Base-by-base conservation (phyloP, 1,140 invertebrate species). In the Dendroctonus ponderosae region DNA sequence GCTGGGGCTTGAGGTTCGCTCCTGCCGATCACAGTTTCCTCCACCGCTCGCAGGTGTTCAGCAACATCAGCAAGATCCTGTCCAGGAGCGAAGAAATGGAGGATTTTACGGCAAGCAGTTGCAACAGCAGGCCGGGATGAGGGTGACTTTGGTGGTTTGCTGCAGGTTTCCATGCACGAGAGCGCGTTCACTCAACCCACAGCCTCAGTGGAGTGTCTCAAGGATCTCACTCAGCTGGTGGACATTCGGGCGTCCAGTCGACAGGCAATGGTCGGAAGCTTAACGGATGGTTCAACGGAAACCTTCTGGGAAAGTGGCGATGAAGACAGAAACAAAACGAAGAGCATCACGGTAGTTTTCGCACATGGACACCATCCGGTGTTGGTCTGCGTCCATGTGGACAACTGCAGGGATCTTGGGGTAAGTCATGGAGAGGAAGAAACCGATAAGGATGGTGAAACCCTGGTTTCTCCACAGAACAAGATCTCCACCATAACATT, bases 291-390 rank as follows among this genome's bases (percentile, higher is more conserved):
- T 72, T 96, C 93, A 1, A 98, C 95, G 0, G 97, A 99, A 80
- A 99, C 97, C 0, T 99, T 99, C 79, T 99, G 97, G 97, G 97
- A 99, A 81, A 97, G 94, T 65, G 96, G 96, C 4, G 96, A 99
- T 72, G 96, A 98, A 76, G 96, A 98, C 79, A 81, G 90, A 58
- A 96, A 95, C 76, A 94, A 94, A 79, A 89, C 91, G 2, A 97
- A 98, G 77, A 84, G 81, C 80, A 76, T 85, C 12, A 81, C 82
- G 39, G 68, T 85, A 12, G 65, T 79, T 5, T 86, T 83, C 61
- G 78, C 80, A 0, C 76, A 84, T 42, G 84, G 84, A 50, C 82
- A 85, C 48, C 82, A 83, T 68, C 88, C 89, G 2, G 83, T 83
- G 50, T 83, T 91, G 60, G 77, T 95, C 4, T 92, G 92, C 71